phyloP scores from a whole-genome alignment of 2,113 vertebrate genomes.

The Pomatorhinus ruficollis region DNA sequence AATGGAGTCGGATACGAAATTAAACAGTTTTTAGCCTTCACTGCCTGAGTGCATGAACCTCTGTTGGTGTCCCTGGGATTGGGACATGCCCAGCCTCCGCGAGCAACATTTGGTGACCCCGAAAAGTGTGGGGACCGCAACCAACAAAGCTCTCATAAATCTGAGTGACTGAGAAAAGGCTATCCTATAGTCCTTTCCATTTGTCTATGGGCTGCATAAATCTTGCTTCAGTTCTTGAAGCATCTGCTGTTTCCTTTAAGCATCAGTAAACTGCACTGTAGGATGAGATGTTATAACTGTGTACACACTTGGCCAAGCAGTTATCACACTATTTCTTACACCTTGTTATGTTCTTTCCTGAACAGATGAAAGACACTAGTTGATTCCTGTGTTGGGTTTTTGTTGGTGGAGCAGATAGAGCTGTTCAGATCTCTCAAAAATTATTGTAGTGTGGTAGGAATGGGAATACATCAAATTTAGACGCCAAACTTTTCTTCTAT shows the following conservation, averaged over 20 bases:
- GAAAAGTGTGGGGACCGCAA: too few relatives aligned
- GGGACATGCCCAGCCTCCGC: too few relatives aligned
- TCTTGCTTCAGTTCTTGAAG: neutral
- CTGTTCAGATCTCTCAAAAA: neutral
- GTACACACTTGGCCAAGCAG: neutral
- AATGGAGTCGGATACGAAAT: too few relatives aligned
- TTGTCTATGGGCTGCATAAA: neutral
- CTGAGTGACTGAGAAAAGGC: neutral
- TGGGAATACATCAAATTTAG: neutral
- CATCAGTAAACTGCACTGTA: neutral
- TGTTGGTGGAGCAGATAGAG: neutral
- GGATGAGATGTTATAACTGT: neutral
- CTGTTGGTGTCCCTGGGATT: too few relatives aligned
- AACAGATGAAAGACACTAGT: neutral
- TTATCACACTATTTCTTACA: neutral
- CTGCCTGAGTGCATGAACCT: too few relatives aligned
- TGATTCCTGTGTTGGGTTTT: neutral
- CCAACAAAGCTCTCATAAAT: neutral
- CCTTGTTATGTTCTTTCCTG: neutral
- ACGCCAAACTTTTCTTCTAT: neutral
- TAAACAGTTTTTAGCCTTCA: too few relatives aligned
- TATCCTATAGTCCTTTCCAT: neutral
- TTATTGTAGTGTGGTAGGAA: neutral
- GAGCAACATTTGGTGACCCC: too few relatives aligned
- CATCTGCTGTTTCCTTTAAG: neutral